phyloP scores from a whole-genome alignment of 2,888 invertebrate species.

The Chromoteleia sp. region DNA sequence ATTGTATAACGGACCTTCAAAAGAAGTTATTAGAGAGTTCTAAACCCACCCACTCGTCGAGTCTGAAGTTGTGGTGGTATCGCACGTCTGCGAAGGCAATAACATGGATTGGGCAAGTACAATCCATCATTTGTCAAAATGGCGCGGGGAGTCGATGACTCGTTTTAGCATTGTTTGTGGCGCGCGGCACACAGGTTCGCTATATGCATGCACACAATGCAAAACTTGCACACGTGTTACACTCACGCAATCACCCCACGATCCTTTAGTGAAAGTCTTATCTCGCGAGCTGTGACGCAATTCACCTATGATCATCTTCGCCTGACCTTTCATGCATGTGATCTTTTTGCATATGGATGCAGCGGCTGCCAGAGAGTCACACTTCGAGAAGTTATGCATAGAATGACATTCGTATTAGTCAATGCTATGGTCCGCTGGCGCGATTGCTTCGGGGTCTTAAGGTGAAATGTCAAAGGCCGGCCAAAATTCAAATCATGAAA shows the following conservation, averaged over 20 bases:
- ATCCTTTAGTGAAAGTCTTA: conserved; percentile 77
- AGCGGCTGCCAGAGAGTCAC: conserved; percentile 38
- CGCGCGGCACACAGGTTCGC: background rate
- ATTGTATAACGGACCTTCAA: background rate
- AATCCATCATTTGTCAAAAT: conserved; percentile 64
- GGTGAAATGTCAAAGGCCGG: too few species aligned
- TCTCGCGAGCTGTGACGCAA: conserved; percentile 74
- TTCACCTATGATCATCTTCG: conserved; percentile 73
- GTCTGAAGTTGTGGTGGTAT: conserved; percentile 46
- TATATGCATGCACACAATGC: conserved; percentile 3
- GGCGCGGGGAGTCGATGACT: conserved; percentile 53
- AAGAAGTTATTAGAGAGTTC: conserved; percentile 52
- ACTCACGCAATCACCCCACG: conserved; percentile 57
- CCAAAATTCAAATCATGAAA: too few species aligned
- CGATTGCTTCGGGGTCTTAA: conserved; percentile 11
- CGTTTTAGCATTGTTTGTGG: conserved; percentile 56
- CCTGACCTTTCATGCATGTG: conserved; percentile 74
- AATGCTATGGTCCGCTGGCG: conserved; percentile 1
- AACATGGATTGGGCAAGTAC: conserved; percentile 57
- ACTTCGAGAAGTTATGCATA: conserved; percentile 35
- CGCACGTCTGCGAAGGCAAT: conserved; percentile 45
- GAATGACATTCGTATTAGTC: conserved; percentile 20
- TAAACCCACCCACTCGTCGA: conserved; percentile 47
- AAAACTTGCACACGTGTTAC: conserved; percentile 37
- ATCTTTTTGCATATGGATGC: conserved; percentile 50